Percentiles rank a stretch among this genome's conserved stretches.
Evolutionary conservation across 2,797 vertebrate species (phyloP).

Genomic region (Amniataba percoides): DNA sequence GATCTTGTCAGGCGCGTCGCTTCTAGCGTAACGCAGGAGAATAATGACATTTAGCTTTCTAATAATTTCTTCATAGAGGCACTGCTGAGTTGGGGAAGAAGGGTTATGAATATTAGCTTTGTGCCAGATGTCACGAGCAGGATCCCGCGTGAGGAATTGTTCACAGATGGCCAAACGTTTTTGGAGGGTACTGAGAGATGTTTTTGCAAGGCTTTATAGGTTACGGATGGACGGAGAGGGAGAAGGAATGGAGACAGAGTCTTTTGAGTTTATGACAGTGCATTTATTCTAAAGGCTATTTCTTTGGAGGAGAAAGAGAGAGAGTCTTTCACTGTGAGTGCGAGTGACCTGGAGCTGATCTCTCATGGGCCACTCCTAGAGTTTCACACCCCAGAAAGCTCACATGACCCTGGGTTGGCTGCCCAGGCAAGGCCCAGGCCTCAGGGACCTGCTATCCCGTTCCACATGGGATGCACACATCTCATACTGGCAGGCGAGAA

Average conservation of each 20-base stretch:
- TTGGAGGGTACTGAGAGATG: constrained; percentile 90
- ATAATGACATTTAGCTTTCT: constrained; percentile 77
- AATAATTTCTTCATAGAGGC: constrained; percentile 54
- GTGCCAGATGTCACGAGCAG: constrained; percentile 71
- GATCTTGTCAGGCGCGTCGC: constrained; percentile 82
- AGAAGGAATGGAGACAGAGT: constrained; percentile 80
- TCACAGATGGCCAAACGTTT: constrained; percentile 86
- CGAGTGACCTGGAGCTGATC: constrained; percentile 93
- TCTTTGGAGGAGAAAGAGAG: constrained; percentile 72
- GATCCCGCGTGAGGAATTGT: constrained; percentile 64
- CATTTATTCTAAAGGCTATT: constrained; percentile 85
- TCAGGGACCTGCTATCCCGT: constrained; percentile 90
- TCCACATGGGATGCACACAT: constrained; percentile 84
- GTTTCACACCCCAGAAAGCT: constrained; percentile 92
- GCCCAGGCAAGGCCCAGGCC: constrained; percentile 90
- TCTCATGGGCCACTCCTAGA: constrained; percentile 87
- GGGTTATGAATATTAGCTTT: constrained; percentile 77
- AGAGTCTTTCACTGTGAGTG: constrained; percentile 83
- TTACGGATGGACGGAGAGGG: constrained; percentile 83
- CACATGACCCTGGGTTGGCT: constrained; percentile 87
- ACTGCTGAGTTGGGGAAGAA: constrained; percentile 45
- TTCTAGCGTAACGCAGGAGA: constrained; percentile 55
- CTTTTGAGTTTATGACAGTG: constrained; percentile 84
- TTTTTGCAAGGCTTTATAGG: constrained; percentile 90
- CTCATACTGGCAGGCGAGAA: constrained; percentile 69